phyloP scores from a whole-genome alignment of 2,113 vertebrate genomes.

The Takifugu bimaculatus region DNA sequence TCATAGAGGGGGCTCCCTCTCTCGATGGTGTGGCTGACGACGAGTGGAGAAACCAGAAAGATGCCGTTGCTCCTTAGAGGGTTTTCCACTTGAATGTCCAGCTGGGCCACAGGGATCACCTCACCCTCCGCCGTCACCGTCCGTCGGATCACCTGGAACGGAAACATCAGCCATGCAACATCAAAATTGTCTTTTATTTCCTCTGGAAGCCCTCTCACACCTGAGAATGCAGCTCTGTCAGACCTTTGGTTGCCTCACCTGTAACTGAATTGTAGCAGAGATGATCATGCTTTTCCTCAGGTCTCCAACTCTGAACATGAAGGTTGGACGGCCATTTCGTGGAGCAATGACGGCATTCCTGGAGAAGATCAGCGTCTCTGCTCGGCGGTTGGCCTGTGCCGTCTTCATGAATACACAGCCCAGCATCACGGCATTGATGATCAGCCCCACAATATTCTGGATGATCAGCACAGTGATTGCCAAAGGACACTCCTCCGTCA shows the following conservation, averaged over 20 bases:
- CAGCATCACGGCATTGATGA: conserved; percentile 83
- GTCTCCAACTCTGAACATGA: conserved; percentile 82
- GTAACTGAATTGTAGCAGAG: conserved; percentile 79
- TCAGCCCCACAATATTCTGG: conserved; percentile 81
- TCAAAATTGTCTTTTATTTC: background rate
- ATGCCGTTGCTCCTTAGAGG: conserved; percentile 80
- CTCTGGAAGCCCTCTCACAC: background rate
- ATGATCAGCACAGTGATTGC: conserved; percentile 80
- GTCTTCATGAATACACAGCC: conserved; percentile 87
- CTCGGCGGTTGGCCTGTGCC: conserved; percentile 80
- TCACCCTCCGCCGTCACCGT: conserved; percentile 79
- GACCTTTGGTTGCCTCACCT: conserved; percentile 51
- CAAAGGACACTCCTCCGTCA: conserved; percentile 81
- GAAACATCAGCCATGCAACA: background rate
- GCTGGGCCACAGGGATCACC: conserved; percentile 79
- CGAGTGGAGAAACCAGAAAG: conserved; percentile 82
- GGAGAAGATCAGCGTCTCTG: conserved; percentile 83
- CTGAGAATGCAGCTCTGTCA: no score
- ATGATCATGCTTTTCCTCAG: conserved; percentile 85
- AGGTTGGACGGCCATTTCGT: conserved; percentile 73
- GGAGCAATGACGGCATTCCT: conserved; percentile 76
- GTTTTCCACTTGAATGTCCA: conserved; percentile 84
- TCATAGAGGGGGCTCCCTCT: conserved; percentile 78
- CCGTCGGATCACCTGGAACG: conserved; percentile 73
- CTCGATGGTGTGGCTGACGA: conserved; percentile 82